A percentile compares a stretch with the other conserved stretches of the same genome.
phyloP scores from a whole-genome alignment of 2,797 vertebrate genomes.

The Lutjanus argentimaculatus region DNA sequence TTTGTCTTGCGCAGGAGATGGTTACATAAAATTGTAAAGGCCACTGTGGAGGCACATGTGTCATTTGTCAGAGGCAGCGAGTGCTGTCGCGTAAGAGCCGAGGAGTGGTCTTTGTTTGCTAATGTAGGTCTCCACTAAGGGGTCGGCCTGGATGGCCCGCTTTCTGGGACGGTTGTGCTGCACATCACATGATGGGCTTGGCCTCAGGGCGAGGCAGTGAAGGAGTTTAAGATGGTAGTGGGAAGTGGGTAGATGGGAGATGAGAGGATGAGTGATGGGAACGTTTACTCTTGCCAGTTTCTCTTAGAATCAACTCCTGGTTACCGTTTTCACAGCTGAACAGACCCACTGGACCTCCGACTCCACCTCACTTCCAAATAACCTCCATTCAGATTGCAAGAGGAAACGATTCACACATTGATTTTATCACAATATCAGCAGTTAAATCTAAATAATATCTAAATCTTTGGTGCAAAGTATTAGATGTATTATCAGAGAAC shows the following conservation, averaged over 20 bases:
- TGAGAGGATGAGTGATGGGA: conserved; percentile 62
- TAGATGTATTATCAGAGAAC: not conserved
- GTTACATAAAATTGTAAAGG: conserved; percentile 54
- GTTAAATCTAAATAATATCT: not conserved
- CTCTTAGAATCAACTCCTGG: conserved; percentile 54
- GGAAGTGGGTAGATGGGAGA: conserved; percentile 56
- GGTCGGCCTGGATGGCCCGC: conserved; percentile 66
- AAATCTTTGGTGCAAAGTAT: not conserved
- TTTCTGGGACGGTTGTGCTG: conserved; percentile 73
- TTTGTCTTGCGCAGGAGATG: conserved; percentile 6
- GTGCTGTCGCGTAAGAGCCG: conserved; percentile 30
- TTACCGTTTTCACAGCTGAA: conserved; percentile 55
- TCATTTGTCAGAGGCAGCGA: conserved; percentile 47
- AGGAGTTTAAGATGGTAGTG: conserved; percentile 64
- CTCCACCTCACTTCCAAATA: conserved; percentile 9
- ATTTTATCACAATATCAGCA: conserved; percentile 5
- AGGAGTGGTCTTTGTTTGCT: conserved; percentile 75
- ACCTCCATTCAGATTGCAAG: not conserved
- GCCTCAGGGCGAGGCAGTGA: conserved; percentile 74
- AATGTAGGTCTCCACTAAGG: conserved; percentile 80
- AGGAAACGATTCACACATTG: not conserved
- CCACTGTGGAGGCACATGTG: conserved; percentile 53
- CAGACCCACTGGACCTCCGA: conserved; percentile 18
- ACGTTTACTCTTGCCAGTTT: conserved; percentile 61
- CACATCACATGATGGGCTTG: conserved; percentile 78